phyloP scores from a whole-genome alignment of 2,113 vertebrate species.

The Actinemys pallida region DNA sequence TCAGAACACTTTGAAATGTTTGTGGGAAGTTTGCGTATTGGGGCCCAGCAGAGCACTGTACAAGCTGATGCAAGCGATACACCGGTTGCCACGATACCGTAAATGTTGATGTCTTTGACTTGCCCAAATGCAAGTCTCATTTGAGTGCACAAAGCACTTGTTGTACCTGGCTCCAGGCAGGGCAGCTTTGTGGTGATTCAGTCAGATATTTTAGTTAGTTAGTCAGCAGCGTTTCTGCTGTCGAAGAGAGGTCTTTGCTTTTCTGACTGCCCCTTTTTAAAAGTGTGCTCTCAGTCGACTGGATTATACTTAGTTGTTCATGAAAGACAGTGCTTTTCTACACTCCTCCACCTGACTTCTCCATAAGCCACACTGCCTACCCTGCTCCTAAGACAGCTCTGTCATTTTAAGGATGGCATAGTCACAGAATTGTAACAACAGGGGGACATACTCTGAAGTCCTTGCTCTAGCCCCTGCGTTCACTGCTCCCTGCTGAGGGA shows the following conservation, averaged over 20 bases:
- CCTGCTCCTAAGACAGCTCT: neutral
- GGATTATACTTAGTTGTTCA: neutral
- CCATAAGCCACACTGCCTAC: neutral
- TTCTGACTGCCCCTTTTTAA: neutral
- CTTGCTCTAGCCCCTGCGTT: no score
- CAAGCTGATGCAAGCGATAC: constrained; percentile 27
- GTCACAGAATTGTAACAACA: neutral
- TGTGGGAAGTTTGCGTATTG: constrained; percentile 46
- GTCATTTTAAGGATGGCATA: neutral
- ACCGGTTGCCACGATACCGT: neutral
- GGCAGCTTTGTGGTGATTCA: neutral
- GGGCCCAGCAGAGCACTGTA: neutral
- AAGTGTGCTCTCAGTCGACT: neutral
- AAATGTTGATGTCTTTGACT: neutral
- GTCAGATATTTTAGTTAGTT: constrained; percentile 12
- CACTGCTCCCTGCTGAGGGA: no score
- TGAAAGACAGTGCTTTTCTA: neutral
- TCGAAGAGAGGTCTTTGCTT: neutral
- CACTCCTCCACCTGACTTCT: neutral
- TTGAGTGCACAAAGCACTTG: constrained; percentile 36
- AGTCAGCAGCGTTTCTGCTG: neutral
- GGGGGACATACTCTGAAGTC: neutral
- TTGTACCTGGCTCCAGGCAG: accelerated
- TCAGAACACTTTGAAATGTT: constrained; percentile 52
- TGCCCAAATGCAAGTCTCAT: neutral